Conservation (phyloP, 2,113 vertebrate genomes). For the Hiodon alosoides region DNA sequence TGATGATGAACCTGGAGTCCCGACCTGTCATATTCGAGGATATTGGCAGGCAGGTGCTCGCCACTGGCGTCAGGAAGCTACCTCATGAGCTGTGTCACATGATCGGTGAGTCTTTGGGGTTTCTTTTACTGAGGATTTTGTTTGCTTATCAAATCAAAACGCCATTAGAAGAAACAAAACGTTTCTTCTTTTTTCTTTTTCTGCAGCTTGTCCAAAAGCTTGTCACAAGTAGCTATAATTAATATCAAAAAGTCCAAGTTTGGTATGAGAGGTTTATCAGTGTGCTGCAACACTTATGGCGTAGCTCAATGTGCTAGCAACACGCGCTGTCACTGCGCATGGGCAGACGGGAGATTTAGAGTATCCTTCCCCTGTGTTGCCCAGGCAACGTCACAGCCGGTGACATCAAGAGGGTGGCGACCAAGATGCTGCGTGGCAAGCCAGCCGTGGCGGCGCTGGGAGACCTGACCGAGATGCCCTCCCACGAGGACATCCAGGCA, state of each 20-base stretch:
- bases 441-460: slow-evolving; percentile 86
- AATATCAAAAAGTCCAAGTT: too few relatives aligned
- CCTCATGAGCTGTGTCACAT: slow-evolving; percentile 86
- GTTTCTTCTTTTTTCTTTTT: too few relatives aligned
- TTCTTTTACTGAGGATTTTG: too few relatives aligned
- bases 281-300: too few relatives aligned
- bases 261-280: too few relatives aligned
- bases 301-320: too few relatives aligned
- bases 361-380: neutral
- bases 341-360: too few relatives aligned
- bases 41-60: slow-evolving; percentile 89
- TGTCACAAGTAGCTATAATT: too few relatives aligned
- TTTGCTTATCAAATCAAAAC: too few relatives aligned
- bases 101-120: slow-evolving; percentile 74
- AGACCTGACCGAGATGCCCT: slow-evolving; percentile 76
- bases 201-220: too few relatives aligned
- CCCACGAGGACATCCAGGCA: slow-evolving; percentile 83
- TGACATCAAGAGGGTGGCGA: slow-evolving; percentile 80
- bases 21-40: slow-evolving; percentile 94
- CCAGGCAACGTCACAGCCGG: slow-evolving; percentile 74
- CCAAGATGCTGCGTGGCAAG: slow-evolving; percentile 86
- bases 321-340: too few relatives aligned
- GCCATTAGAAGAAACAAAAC: too few relatives aligned
- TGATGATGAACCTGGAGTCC: slow-evolving; percentile 98
- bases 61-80: slow-evolving; percentile 82